Percentiles rank a stretch among this genome's conserved stretches.
phyloP scores from a whole-genome alignment of 2,888 invertebrate genomes.

The Blera fallax region DNA sequence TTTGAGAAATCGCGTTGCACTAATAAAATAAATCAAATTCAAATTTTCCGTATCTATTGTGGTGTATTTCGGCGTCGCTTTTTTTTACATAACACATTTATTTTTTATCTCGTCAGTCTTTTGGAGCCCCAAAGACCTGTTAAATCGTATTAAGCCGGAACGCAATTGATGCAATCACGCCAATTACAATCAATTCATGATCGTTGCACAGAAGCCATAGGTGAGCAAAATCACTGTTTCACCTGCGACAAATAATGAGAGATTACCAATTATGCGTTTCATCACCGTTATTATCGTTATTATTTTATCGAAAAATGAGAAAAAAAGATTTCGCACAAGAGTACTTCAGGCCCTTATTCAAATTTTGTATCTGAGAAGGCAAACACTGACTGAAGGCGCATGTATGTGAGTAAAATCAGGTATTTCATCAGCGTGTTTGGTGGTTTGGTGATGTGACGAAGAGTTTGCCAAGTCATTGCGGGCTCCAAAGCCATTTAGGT shows the following conservation, averaged over 20 bases:
- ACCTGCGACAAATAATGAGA: slow-evolving; percentile 46
- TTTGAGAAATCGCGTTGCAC: slow-evolving; percentile 8
- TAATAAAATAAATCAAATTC: not conserved
- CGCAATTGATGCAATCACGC: slow-evolving; percentile 26
- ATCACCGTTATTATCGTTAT: not conserved
- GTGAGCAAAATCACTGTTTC: not conserved
- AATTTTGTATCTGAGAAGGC: not conserved
- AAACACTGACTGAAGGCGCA: not conserved
- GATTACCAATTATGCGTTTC: slow-evolving; percentile 38
- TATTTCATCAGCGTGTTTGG: slow-evolving; percentile 1
- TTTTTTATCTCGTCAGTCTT: not conserved
- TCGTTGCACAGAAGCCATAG: not conserved
- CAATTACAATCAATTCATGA: slow-evolving; percentile 38
- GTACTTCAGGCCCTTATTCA: slow-evolving; percentile 22
- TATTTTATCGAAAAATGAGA: slow-evolving; percentile 11
- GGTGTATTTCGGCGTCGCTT: not conserved
- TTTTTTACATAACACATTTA: not conserved
- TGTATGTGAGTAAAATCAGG: not conserved
- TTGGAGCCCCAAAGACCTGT: not conserved
- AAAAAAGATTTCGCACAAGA: not conserved
- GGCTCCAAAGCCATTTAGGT: not conserved
- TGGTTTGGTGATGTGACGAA: not conserved
- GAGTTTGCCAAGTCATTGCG: not conserved
- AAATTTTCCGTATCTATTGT: not conserved
- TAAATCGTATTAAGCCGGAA: slow-evolving; percentile 16